Conservation (phyloP, 2,888 invertebrate genomes). For the Hybos culiciformis region DNA sequence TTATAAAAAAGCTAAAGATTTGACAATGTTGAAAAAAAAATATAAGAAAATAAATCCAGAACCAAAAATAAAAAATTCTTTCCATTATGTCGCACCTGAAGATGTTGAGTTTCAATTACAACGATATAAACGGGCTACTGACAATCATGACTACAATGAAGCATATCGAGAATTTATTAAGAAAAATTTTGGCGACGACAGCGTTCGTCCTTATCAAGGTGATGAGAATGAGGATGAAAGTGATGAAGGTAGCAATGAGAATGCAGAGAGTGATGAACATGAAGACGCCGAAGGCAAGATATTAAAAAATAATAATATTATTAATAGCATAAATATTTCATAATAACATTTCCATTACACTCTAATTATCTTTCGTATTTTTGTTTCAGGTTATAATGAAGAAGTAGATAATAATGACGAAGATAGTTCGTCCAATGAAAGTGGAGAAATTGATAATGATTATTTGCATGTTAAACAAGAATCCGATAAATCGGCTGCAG, state of each 20-base stretch:
- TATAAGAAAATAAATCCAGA: too few species aligned
- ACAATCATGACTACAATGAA: slow-evolving; percentile 6
- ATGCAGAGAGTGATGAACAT: slow-evolving; percentile 5
- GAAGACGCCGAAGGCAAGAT: slow-evolving; percentile 9
- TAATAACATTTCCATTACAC: too few species aligned
- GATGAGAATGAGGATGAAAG: slow-evolving; percentile 10
- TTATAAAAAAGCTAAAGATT: too few species aligned
- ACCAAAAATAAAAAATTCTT: neutral
- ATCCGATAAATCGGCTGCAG: slow-evolving; percentile 47
- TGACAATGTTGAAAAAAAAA: too few species aligned
- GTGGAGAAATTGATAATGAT: slow-evolving; percentile 26
- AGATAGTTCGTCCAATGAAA: slow-evolving; percentile 4
- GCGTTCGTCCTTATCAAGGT: slow-evolving; percentile 1
- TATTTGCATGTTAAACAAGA: slow-evolving; percentile 44
- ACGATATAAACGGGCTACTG: slow-evolving; percentile 1
- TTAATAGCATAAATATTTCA: too few species aligned
- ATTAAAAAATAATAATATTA: neutral
- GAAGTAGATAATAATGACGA: neutral
- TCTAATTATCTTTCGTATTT: too few species aligned
- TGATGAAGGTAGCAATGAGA: slow-evolving; percentile 10
- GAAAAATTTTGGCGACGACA: slow-evolving; percentile 10
- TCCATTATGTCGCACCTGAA: slow-evolving; percentile 1
- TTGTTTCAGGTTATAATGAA: neutral
- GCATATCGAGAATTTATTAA: slow-evolving; percentile 10
- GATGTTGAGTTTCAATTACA: neutral